Evolutionary conservation across 2,113 vertebrate genomes (phyloP).

Genomic region (Chionodraco myersi): DNA sequence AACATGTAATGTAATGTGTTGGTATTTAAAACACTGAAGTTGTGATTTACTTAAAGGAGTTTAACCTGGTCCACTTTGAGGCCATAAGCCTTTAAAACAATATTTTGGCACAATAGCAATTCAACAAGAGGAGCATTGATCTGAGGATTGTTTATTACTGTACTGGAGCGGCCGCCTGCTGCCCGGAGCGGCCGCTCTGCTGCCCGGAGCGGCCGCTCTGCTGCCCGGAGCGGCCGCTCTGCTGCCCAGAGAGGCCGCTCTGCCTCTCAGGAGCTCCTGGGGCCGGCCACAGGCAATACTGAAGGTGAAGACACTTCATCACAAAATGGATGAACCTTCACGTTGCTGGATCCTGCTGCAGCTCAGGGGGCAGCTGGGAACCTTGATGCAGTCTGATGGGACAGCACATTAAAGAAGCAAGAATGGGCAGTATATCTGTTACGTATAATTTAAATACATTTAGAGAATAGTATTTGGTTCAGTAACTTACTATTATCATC

Average conservation of each 20-base stretch:
- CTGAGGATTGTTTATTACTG: slow-evolving; percentile 19
- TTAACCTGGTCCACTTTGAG: not conserved
- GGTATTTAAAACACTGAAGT: not conserved
- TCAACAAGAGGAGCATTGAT: slow-evolving; percentile 9
- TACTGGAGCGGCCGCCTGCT: slow-evolving; percentile 17
- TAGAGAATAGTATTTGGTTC: slow-evolving; percentile 1
- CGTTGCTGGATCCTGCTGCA: slow-evolving; percentile 30
- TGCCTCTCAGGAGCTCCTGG: slow-evolving; percentile 25
- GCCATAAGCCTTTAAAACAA: not conserved
- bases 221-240: not conserved
- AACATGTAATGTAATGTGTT: not conserved
- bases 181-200: not conserved
- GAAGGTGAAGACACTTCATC: slow-evolving; percentile 56
- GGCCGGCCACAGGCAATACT: slow-evolving; percentile 44
- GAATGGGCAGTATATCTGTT: not conserved
- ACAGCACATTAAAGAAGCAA: slow-evolving; percentile 9
- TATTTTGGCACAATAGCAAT: slow-evolving; percentile 12
- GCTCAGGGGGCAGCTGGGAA: slow-evolving; percentile 14
- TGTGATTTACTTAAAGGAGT: slow-evolving; percentile 6
- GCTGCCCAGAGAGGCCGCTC: not conserved
- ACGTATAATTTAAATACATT: not conserved
- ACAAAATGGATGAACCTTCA: slow-evolving; percentile 56
- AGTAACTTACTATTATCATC: not conserved
- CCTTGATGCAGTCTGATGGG: slow-evolving; percentile 23
- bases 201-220: slow-evolving; percentile 13